Evolutionary conservation across 2,113 vertebrate genomes (phyloP), one percentile per base, ranked within the genome.

Genomic region (Mormoops blainvillei): DNA sequence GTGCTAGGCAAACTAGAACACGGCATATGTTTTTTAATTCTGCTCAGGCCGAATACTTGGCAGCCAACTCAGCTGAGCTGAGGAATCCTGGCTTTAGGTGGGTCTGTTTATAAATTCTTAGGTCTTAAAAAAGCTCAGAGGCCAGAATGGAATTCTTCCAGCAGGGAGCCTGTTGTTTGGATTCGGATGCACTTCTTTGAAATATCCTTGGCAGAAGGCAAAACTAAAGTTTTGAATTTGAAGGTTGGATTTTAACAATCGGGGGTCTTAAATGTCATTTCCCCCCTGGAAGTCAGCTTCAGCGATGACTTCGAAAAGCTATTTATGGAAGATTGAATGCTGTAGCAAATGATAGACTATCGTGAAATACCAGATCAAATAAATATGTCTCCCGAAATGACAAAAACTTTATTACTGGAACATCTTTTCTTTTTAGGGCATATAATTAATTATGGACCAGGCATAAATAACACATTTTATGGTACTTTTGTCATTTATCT

Each of bases 401-500:
- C 83, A 88, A 95, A 93, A 85, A 90, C 80, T 97, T 94, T 43
- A 95, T 90, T 97, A 95, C 65, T 93, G 95, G 94, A 97, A 89
- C 91, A 76, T 95, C 92, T 94, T 92, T 78, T 94, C 91, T 98
- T 89, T 94, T 15, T 89, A 93, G 96, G 96, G 96, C 76, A 85
- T 91, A 88, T 87, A 74, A 95, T 97, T 98, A 98, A 98, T 98
- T 98, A 96, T 96, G 89, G 97, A 86, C 96, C 91, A 97, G 97
- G 97, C 98, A 96, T 96, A 96, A 98, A 96, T 93, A 98, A 95
- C 97, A 56, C 91, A 96, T 97, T 97, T 98, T 90, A 97, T 87
- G 94, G 96, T 95, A 74, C 91, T 96, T 97, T 77, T 97, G 86
- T 94, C 96, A 97, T 97, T 98, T 97, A 97, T 98, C 89, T 97